Percentiles rank a stretch among this genome's conserved stretches.
Conservation (phyloP, 1,140 invertebrate species). For the Drusus annulatus region DNA sequence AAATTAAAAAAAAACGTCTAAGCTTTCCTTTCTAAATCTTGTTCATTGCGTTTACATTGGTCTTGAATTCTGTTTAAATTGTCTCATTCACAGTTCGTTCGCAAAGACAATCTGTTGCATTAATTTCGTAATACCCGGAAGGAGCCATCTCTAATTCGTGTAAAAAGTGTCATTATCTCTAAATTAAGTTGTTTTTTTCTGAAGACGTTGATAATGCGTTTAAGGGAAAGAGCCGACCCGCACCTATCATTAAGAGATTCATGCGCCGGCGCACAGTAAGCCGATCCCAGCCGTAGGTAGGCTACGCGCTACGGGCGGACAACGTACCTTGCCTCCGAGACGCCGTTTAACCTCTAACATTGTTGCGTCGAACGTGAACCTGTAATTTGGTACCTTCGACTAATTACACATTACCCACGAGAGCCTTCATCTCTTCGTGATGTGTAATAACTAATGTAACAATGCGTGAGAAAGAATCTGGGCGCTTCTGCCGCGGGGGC, state of each 20-base stretch:
- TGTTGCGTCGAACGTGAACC: conserved; percentile 50
- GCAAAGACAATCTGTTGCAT: too few species aligned
- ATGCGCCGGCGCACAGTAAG: neutral
- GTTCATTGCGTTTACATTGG: too few species aligned
- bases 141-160: too few species aligned
- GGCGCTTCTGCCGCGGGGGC: conserved; percentile 27
- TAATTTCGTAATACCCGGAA: too few species aligned
- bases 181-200: too few species aligned
- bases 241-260: neutral
- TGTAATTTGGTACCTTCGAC: conserved; percentile 55
- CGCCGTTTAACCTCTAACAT: conserved; percentile 48
- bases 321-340: neutral
- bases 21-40: too few species aligned
- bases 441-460: conserved; percentile 44
- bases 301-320: too few species aligned
- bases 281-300: too few species aligned
- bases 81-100: too few species aligned
- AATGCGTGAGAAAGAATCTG: conserved; percentile 56
- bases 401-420: conserved; percentile 56
- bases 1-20: too few species aligned
- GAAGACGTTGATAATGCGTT: neutral
- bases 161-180: too few species aligned
- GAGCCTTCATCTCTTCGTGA: conserved; percentile 44
- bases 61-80: too few species aligned
- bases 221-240: neutral